Conservation (phyloP, 2,797 vertebrate genomes). For the Rhabdophis nuchalis region DNA sequence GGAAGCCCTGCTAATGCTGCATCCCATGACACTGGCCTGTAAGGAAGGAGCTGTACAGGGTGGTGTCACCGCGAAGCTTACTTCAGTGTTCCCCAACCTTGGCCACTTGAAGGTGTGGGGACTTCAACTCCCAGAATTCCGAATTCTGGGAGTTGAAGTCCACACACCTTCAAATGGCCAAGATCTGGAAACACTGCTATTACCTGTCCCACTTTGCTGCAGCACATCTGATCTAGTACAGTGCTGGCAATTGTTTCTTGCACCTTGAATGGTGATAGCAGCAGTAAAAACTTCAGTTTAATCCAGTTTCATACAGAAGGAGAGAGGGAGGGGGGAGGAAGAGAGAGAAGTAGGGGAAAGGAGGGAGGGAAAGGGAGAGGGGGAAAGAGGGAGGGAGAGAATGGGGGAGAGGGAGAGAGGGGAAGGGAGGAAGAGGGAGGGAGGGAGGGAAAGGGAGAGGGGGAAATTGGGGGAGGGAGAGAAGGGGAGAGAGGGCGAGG, state of each 20-base stretch:
- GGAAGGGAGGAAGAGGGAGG: not conserved
- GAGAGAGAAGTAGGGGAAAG: no score
- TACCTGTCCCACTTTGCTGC: not conserved
- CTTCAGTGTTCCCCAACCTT: not conserved
- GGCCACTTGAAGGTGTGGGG: not conserved
- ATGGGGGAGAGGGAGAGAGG: no score
- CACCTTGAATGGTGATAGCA: not conserved
- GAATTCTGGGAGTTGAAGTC: not conserved
- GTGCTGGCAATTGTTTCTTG: not conserved
- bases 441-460: not conserved
- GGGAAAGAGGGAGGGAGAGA: no score
- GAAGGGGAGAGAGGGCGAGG: no score
- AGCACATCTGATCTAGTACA: not conserved
- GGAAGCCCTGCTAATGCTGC: not conserved
- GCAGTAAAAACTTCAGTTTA: not conserved
- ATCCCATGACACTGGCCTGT: not conserved
- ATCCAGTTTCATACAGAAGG: not conserved
- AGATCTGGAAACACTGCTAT: not conserved
- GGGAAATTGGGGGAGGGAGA: rapidly evolving
- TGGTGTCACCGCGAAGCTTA: not conserved
- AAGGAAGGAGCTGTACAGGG: not conserved
- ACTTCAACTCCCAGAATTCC: not conserved
- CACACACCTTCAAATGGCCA: not conserved
- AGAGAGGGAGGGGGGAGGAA: not conserved
- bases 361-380: rapidly evolving